Evolutionary conservation across 2,113 vertebrate species (phyloP).

Genomic region (Petroica traversi): DNA sequence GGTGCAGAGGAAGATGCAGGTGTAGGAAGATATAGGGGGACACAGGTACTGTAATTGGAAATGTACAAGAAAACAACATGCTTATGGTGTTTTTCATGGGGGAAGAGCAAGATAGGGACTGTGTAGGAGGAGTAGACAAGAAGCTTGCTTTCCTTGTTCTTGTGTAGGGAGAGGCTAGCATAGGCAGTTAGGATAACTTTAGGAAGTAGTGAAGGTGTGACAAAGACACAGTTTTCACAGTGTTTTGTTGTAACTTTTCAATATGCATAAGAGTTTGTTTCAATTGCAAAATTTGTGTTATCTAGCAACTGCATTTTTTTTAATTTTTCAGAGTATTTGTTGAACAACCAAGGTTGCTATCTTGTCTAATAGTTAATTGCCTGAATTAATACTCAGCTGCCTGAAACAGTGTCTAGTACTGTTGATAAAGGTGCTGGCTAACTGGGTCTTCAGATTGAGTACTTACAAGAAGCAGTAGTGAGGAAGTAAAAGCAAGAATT

Average conservation of each 20-base stretch:
- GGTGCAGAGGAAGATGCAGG: not conserved
- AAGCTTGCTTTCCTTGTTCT: not conserved
- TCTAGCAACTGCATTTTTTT: not conserved
- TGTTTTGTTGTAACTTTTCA: not conserved
- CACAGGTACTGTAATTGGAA: not conserved
- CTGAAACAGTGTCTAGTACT: not conserved
- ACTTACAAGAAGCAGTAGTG: not conserved
- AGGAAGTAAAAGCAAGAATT: not conserved
- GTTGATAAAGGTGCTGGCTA: not conserved
- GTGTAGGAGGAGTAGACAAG: not conserved
- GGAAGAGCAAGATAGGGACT: not conserved
- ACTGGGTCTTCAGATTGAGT: not conserved
- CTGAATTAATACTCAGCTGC: not conserved
- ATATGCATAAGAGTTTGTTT: not conserved
- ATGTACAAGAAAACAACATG: not conserved
- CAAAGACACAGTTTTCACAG: not conserved
- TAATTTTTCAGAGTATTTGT: not conserved
- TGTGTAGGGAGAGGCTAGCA: not conserved
- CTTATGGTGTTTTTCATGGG: not conserved
- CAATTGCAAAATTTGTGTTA: not conserved
- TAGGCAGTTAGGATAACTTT: not conserved
- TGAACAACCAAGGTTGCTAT: not conserved
- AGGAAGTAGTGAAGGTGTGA: not conserved
- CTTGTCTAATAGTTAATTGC: not conserved
- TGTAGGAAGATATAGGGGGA: not conserved